Percentiles rank a stretch among this genome's conserved stretches.
These are phyloP conservation scores for Origma solitaria DNA, from an alignment of 2,113 vertebrate genomes.

Conservation along the genomic window DNA sequence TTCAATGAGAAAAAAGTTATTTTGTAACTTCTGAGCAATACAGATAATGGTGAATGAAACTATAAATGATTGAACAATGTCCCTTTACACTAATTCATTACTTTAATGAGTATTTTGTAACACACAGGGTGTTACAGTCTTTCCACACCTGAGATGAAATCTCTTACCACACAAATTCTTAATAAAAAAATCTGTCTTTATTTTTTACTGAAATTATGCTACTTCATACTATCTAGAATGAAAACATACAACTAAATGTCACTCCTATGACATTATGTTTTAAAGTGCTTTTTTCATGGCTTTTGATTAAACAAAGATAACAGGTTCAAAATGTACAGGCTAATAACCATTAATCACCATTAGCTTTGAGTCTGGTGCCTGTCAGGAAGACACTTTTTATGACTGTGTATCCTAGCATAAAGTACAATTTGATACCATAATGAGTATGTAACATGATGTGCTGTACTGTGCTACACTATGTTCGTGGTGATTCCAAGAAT, in stretches of 20 bases:
- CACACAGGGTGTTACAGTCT: not conserved
- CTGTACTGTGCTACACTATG: fast-evolving
- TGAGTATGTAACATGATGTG: not conserved
- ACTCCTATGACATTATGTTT: not conserved
- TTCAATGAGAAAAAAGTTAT: not conserved
- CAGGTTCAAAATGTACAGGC: not conserved
- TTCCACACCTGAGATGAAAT: not conserved
- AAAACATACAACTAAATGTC: not conserved
- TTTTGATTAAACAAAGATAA: constrained; percentile 43
- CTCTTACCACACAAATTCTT: not conserved
- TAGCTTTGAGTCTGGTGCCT: not conserved
- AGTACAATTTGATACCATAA: not conserved
- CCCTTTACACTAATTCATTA: not conserved
- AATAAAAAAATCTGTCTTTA: not conserved
- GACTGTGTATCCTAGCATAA: not conserved
- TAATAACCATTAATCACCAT: constrained; percentile 27
- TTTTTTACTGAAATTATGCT: not conserved
- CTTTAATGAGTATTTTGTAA: not conserved
- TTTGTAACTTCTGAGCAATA: not conserved
- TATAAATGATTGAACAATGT: not conserved
- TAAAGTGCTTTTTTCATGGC: not conserved
- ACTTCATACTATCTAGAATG: not conserved
- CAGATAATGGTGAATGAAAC: not conserved
- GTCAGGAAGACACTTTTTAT: not conserved
- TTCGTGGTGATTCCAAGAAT: not conserved